phyloP scores from a whole-genome alignment of 2,888 invertebrate genomes.

The Lomographa bimaculata region DNA sequence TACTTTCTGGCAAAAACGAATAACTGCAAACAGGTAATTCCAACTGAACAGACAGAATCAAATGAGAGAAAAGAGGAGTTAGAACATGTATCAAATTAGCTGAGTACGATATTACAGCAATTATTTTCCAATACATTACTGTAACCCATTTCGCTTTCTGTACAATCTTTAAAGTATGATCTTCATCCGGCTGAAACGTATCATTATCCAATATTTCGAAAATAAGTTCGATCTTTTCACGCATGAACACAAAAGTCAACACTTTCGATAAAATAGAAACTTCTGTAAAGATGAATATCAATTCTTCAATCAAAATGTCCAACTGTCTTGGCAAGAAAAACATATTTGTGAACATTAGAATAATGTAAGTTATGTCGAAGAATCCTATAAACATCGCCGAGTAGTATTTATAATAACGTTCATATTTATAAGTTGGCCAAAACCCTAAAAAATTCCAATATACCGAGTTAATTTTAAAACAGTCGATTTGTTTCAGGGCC shows the following conservation, averaged over 20 bases:
- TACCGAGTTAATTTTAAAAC: conserved; percentile 49
- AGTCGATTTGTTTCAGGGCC: conserved; percentile 48
- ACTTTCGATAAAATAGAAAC: conserved; percentile 48
- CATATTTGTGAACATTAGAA: conserved; percentile 48
- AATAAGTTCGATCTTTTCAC: conserved; percentile 41
- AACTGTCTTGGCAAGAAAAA: conserved; percentile 49
- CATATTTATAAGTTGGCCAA: conserved; percentile 37
- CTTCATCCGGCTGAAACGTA: conserved; percentile 47
- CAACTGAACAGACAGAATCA: conserved; percentile 40
- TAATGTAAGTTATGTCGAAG: conserved; percentile 41
- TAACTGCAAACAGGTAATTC: conserved; percentile 50
- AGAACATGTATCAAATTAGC: conserved; percentile 42
- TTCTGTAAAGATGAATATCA: conserved; percentile 57
- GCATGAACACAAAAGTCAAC: conserved; percentile 46
- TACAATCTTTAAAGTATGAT: conserved; percentile 41
- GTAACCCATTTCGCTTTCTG: conserved; percentile 48
- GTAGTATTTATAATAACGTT: conserved; percentile 41
- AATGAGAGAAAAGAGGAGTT: conserved; percentile 43
- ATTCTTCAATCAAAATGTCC: conserved; percentile 52
- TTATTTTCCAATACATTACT: conserved; percentile 47
- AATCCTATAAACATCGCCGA: conserved; percentile 37
- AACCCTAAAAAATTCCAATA: conserved; percentile 55
- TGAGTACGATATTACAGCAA: conserved; percentile 40
- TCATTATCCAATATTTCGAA: conserved; percentile 49
- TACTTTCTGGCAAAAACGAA: conserved; percentile 48